Percentiles rank a stretch among this genome's conserved stretches.
phyloP scores from a whole-genome alignment of 2,888 invertebrate genomes.

The Epistrophe grossulariae region DNA sequence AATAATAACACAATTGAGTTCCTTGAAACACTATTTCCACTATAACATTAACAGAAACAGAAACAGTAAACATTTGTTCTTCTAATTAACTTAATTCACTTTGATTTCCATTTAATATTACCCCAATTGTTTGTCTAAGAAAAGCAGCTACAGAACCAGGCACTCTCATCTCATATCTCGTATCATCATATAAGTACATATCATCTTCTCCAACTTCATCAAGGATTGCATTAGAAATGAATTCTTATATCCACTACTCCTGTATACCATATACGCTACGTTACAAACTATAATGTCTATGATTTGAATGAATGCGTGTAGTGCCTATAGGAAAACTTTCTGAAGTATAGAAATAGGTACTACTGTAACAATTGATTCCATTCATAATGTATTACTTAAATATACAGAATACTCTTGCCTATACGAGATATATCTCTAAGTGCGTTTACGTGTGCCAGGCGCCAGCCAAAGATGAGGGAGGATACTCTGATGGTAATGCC shows the following conservation, averaged over 20 bases:
- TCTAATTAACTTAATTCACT: constrained; percentile 84
- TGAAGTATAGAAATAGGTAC: constrained; percentile 17
- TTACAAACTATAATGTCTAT: constrained; percentile 1
- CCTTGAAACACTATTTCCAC: constrained; percentile 17
- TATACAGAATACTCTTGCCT: not conserved
- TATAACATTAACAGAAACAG: not conserved
- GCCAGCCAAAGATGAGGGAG: constrained; percentile 34
- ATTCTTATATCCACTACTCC: constrained; percentile 32
- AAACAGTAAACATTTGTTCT: constrained; percentile 82
- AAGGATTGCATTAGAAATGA: constrained; percentile 61
- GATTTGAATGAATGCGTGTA: constrained; percentile 38
- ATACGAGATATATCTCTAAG: constrained; percentile 30
- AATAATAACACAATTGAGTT: constrained; percentile 51
- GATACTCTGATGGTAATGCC: constrained; percentile 2
- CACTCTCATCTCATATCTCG: not conserved
- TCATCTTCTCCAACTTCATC: constrained; percentile 38
- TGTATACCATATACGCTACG: too few relatives aligned
- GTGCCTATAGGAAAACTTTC: constrained; percentile 42
- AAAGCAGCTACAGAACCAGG: constrained; percentile 48
- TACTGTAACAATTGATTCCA: constrained; percentile 65
- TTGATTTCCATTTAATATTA: constrained; percentile 81
- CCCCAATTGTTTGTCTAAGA: constrained; percentile 65
- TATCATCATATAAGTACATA: constrained; percentile 9
- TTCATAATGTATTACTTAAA: constrained; percentile 37
- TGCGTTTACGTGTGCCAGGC: constrained; percentile 58